Base-by-base conservation (phyloP, 2,888 invertebrate species). In the Hirtodrosophila trivittata region DNA sequence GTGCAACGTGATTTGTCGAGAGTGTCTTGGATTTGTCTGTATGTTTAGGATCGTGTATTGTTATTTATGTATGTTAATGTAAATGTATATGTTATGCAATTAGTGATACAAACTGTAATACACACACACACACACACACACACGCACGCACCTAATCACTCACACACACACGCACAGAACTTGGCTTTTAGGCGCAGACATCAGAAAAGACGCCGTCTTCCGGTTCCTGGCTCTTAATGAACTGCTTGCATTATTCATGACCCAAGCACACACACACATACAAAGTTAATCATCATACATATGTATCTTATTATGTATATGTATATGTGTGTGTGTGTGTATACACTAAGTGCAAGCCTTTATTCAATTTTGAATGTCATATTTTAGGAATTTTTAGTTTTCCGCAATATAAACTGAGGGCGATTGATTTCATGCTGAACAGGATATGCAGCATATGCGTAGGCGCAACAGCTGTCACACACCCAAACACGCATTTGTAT, bases 401-500 rank as follows among this genome's bases (percentile, higher is more conserved):
- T 7, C 10, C 7, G 26, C 33, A 28, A 28, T 21, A 21, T 21
- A 5, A 51, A 39, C 26, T 26, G 37, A 38, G 30, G 33, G 9
- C 70, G 72, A 77, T 78, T 75, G 78, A 75, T 71, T 78, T 75
- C 56, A 54, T 71, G 75, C 30, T 51, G 37, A 37, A 35, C 35
- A 47, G 13, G 28, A 41, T 10, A 25, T 2, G 12, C 59, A 57
- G 64, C 56, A 30, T 35, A 54, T 56, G 68, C 51, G 39, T 41
- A 51, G 47, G 68, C 67, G 80, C 77, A 83, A 78, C 84, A 83
- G 75, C 83, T 76, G 80, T 16, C 60, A 37, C 54, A 55, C 42
- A 26, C 58, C 37, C 45, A 55, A 57, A 38, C 41, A 7, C 50
- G 10, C 45, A 9, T 28, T 28, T n/a, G 9, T n/a, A 12, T 30